A percentile compares a stretch with the other conserved stretches of the same genome.
Conservation (phyloP, 2,797 vertebrate species). For the Pipistrellus nathusii region DNA sequence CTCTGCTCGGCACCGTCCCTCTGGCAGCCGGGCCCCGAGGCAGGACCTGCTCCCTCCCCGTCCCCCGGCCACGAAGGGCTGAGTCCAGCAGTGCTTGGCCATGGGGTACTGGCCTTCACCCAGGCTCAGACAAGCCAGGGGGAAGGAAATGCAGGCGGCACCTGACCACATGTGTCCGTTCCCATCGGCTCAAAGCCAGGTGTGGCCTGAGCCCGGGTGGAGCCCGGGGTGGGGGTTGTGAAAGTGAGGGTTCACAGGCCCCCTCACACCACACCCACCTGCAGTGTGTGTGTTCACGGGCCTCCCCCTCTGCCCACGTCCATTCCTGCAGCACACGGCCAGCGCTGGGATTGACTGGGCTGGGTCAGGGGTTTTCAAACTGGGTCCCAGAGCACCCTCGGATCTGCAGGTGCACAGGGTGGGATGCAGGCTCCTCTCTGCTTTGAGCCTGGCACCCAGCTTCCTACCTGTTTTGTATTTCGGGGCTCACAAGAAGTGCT, state of each 20-base stretch:
- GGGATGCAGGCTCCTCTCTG: background rate
- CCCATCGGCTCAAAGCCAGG: background rate
- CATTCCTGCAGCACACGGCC: rapidly evolving
- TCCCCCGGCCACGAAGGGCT: background rate
- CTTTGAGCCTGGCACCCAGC: background rate
- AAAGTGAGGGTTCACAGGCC: background rate
- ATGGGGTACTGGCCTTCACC: background rate
- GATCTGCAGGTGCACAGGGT: background rate
- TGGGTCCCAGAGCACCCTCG: background rate
- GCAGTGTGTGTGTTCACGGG: background rate
- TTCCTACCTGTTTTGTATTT: background rate
- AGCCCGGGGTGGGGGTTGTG: background rate
- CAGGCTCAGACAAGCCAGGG: background rate
- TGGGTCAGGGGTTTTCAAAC: background rate
- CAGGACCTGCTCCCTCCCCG: background rate
- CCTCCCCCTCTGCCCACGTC: background rate
- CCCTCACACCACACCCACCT: background rate
- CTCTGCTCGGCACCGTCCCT: background rate
- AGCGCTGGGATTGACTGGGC: background rate
- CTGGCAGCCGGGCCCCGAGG: background rate
- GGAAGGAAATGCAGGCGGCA: background rate
- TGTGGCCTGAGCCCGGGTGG: background rate
- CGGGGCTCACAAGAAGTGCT: background rate
- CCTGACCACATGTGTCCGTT: background rate
- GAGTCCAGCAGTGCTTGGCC: background rate